Base-by-base conservation (phyloP, 2,113 vertebrate species). In the Pyxicephalus adspersus region DNA sequence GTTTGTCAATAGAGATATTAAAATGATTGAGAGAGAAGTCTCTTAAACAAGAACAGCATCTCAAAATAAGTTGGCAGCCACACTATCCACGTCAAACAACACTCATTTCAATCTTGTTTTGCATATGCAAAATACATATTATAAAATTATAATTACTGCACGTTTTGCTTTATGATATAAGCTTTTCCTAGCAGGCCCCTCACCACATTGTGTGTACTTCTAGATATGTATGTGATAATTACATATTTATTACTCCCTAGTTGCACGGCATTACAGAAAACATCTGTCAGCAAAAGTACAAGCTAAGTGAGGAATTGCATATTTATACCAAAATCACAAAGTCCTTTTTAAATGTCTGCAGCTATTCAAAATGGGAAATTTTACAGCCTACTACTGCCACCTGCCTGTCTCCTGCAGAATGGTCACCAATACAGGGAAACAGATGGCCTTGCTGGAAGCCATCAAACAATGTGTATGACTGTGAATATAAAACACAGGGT, bases 361-460 rank as follows among this genome's bases (percentile, higher is more conserved):
- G 25, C 68, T 31, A 20, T 8, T 9, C 25, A 31, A 19, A 72
- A n/a, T 38, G 9, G 18, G 9, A 58, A 74, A 20, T 81, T 74
- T 55, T 13, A 81, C 1, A 57, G 79, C 79, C 57, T 50, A 74
- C 20, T 55, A 13, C 68, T 74, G 79, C 68, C 79, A 81, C 68
- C 79, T 81, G 58, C 45, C 70, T 38, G 68, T n/a, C 18, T 23
- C 72, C 23, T 29, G 25, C 5, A 54, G 34, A 20, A 63, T 28
- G 20, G 25, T 9, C 5, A 16, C 19, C 63, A 17, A 76, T 17
- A 13, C 3, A n/a, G 4, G 5, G 28, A 26, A 57, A 31, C 22
- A 29, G 29, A n/a, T 34, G 17, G n/a, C 11, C 4, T 20, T 4
- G 28, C 51, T 57, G 18, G 25, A 31, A 17, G 18, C 29, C 52